phyloP scores from a whole-genome alignment of 1,140 invertebrate genomes.

The Hesperophylax magnus region DNA sequence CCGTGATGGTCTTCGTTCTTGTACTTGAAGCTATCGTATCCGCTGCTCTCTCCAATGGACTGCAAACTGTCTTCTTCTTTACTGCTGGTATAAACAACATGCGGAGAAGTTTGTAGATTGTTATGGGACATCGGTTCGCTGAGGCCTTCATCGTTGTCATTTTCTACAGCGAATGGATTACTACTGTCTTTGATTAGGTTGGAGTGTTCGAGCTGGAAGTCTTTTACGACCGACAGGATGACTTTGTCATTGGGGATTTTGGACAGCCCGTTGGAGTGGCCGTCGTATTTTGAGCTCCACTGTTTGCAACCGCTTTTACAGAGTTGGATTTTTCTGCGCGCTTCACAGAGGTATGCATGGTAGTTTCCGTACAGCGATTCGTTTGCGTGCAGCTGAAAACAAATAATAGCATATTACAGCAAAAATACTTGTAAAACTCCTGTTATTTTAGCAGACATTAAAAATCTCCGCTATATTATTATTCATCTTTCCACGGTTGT shows the following conservation, averaged over 20 bases:
- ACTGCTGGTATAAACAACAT: slow-evolving; percentile 58
- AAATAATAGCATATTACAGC: no score
- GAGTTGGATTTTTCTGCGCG: slow-evolving; percentile 80
- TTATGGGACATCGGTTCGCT: slow-evolving; percentile 22
- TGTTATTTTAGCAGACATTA: no score
- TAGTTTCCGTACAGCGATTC: slow-evolving; percentile 81
- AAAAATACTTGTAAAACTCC: no score
- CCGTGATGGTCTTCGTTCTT: slow-evolving; percentile 72
- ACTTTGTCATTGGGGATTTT: slow-evolving; percentile 63
- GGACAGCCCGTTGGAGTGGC: slow-evolving; percentile 66
- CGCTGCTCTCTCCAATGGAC: slow-evolving; percentile 86
- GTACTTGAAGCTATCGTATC: slow-evolving; percentile 86
- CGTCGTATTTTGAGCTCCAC: slow-evolving; percentile 86
- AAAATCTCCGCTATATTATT: no score
- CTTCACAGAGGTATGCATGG: slow-evolving; percentile 87
- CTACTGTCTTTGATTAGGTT: slow-evolving; percentile 48
- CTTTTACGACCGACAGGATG: slow-evolving; percentile 55
- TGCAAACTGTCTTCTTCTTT: slow-evolving; percentile 75
- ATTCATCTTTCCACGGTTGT: no score
- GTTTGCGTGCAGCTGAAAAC: slow-evolving; percentile 65
- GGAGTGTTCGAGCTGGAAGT: slow-evolving; percentile 54
- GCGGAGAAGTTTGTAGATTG: neutral
- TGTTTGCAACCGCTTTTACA: slow-evolving; percentile 80
- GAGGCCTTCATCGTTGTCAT: slow-evolving; percentile 42
- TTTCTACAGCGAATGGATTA: neutral